A percentile compares a stretch with the other conserved stretches of the same genome.
These are phyloP conservation scores for Cyanoderma ruficeps DNA, from an alignment of 2,113 vertebrate genomes.

Conservation along the genomic window DNA sequence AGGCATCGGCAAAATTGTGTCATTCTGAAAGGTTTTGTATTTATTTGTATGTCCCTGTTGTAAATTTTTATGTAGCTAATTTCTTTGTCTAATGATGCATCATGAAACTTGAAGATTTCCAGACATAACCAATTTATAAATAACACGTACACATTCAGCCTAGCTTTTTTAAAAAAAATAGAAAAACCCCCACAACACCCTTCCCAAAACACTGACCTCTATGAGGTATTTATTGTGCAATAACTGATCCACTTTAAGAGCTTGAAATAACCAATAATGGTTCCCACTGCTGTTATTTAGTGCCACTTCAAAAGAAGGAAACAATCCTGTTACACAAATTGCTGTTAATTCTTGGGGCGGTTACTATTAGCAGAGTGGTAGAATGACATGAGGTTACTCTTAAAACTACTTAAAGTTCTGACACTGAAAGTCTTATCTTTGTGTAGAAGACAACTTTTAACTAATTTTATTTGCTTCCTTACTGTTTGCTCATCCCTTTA, in stretches of 20 bases:
- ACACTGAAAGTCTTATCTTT: conserved; percentile 80
- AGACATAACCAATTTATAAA: conserved; percentile 63
- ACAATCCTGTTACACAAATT: conserved; percentile 66
- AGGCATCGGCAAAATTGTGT: conserved; percentile 55
- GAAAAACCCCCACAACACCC: background rate
- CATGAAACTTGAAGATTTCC: conserved; percentile 78
- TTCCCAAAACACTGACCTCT: conserved; percentile 81
- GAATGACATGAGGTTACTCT: conserved; percentile 67
- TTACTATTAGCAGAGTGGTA: conserved; percentile 72
- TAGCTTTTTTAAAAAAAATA: conserved; percentile 15
- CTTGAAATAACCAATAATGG: conserved; percentile 82
- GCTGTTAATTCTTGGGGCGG: conserved; percentile 68
- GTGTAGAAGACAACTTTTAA: conserved; percentile 58
- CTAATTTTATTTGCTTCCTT: conserved; percentile 67
- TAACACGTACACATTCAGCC: conserved; percentile 57
- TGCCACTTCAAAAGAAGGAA: conserved; percentile 75
- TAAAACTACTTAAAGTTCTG: conserved; percentile 80
- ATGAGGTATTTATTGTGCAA: conserved; percentile 90
- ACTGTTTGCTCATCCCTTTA: conserved; percentile 23
- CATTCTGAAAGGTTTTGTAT: conserved; percentile 71
- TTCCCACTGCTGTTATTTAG: conserved; percentile 78
- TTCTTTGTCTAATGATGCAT: conserved; percentile 61
- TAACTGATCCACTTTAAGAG: conserved; percentile 83
- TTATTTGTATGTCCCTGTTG: conserved; percentile 77
- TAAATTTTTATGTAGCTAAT: conserved; percentile 58